Base-by-base conservation (phyloP, 2,888 invertebrate species). In the Sminthurinus aureus region DNA sequence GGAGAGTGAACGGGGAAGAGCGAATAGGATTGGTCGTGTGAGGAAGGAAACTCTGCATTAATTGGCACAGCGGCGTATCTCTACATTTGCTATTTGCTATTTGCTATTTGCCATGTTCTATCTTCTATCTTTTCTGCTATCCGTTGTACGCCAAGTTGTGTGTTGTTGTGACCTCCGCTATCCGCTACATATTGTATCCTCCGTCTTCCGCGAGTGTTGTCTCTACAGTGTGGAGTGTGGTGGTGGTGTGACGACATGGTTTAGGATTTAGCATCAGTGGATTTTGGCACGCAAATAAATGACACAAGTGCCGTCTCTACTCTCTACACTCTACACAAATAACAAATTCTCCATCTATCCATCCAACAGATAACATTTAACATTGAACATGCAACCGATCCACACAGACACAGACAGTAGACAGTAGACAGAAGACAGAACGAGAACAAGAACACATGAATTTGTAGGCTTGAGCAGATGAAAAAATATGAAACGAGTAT, bases 161-260 rank as follows among this genome's bases (percentile, higher is more conserved):
- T 78, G 78, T 78, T 78, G 78, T 78, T 78, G 78, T 71, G 22
- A 80, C 76, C 76, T 80, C 71, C 80, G 26, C 71, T 69, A 69
- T 80, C 52, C 71, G 13, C 71, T 69, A 69, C 3, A 76, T 20
- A 76, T 20, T 38, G 18, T 79, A 69, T 69, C 22, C 51, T 80
- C 20, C 66, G 26, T 24, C 38, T 38, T 38, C 38, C 6, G 6
- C 38, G n/a, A 18, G n/a, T 64, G 3, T 64, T 4, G 64, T 15
- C 0, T 18, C 64, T 64, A n/a, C 3, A 18, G 64, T 67, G 67
- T 67, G 8, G 6, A 38, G 38, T 38, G 38, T 38, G 4, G n/a
- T n/a, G 15, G 15, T 13, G 9, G 71, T 52, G 69, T 80, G 73
- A 80, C 71, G 80, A 73, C 80, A 80, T 71, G 22, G 71, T 71